Conservation (phyloP, 1,140 invertebrate genomes). For the Thereuonema tuberculata region DNA sequence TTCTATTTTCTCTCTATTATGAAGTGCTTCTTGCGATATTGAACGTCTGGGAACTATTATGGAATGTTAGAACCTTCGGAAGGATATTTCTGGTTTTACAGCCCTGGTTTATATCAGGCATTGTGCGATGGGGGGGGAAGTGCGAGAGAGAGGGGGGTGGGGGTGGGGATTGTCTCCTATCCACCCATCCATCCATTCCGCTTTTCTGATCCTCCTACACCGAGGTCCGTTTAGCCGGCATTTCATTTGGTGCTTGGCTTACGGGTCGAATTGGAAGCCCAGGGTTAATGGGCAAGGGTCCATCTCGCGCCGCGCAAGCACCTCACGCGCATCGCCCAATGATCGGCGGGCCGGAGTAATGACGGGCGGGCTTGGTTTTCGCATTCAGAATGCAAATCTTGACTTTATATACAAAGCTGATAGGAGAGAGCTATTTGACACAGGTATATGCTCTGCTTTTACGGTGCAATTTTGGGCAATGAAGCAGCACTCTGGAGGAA, state of each 20-base stretch:
- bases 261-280: slow-evolving; percentile 1
- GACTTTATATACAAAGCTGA: neutral
- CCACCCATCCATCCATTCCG: neutral
- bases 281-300: neutral
- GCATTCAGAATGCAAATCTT: slow-evolving; percentile 1
- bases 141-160: neutral
- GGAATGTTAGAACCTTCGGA: slow-evolving; percentile 3
- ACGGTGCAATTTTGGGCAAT: neutral
- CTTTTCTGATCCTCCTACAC: too few relatives aligned
- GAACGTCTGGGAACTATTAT: slow-evolving; percentile 3
- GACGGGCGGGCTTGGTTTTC: neutral
- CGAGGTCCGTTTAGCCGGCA: too few relatives aligned
- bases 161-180: too few relatives aligned
- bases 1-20: slow-evolving; percentile 1
- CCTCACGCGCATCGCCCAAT: too few relatives aligned
- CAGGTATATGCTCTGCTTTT: neutral
- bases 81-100: slow-evolving; percentile 5
- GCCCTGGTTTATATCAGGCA: neutral
- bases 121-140: neutral
- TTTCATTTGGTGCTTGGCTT: neutral
- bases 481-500: slow-evolving; percentile 1
- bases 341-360: too few relatives aligned
- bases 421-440: neutral
- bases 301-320: too few relatives aligned
- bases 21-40: slow-evolving; percentile 3